A percentile compares a stretch with the other conserved stretches of the same genome.
Evolutionary conservation across 2,113 vertebrate species (phyloP).

Genomic region (Nerophis lumbriciformis): DNA sequence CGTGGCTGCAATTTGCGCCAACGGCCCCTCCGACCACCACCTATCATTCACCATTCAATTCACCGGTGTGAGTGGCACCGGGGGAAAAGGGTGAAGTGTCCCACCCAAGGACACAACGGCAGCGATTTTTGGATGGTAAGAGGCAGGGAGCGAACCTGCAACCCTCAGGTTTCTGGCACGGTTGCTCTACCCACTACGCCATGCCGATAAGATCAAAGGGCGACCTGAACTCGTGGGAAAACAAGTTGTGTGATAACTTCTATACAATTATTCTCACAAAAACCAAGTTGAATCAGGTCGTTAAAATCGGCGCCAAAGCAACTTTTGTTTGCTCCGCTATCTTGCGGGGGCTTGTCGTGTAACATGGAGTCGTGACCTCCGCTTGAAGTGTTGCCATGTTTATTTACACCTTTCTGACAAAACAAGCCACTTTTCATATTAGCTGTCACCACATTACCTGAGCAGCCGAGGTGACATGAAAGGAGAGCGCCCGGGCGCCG

Average conservation of each 20-base stretch:
- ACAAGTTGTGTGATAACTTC: neutral
- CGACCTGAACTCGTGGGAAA: slow-evolving; percentile 8
- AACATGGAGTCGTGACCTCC: slow-evolving; percentile 72
- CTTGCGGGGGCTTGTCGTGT: slow-evolving; percentile 68
- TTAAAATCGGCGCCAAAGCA: slow-evolving; percentile 66
- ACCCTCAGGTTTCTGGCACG: too few relatives aligned
- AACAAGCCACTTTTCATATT: slow-evolving; percentile 73
- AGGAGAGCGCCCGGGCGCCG: slow-evolving; percentile 44
- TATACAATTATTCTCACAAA: slow-evolving; percentile 8
- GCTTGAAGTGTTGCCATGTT: slow-evolving; percentile 72
- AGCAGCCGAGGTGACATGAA: slow-evolving; percentile 67
- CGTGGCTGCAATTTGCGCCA: too few relatives aligned
- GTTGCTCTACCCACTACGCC: too few relatives aligned
- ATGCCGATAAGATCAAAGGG: too few relatives aligned
- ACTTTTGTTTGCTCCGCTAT: slow-evolving; percentile 69
- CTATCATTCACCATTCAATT: too few relatives aligned
- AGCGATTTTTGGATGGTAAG: too few relatives aligned
- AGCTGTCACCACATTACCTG: slow-evolving; percentile 65
- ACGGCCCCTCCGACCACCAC: too few relatives aligned
- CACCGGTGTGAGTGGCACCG: too few relatives aligned
- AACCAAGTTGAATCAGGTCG: slow-evolving; percentile 67
- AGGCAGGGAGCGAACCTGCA: too few relatives aligned
- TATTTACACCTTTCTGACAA: slow-evolving; percentile 73
- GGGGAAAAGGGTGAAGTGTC: too few relatives aligned
- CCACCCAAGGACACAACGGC: too few relatives aligned